Evolutionary conservation across 2,888 invertebrate genomes (phyloP).

Genomic region (Priapulus caudatus): DNA sequence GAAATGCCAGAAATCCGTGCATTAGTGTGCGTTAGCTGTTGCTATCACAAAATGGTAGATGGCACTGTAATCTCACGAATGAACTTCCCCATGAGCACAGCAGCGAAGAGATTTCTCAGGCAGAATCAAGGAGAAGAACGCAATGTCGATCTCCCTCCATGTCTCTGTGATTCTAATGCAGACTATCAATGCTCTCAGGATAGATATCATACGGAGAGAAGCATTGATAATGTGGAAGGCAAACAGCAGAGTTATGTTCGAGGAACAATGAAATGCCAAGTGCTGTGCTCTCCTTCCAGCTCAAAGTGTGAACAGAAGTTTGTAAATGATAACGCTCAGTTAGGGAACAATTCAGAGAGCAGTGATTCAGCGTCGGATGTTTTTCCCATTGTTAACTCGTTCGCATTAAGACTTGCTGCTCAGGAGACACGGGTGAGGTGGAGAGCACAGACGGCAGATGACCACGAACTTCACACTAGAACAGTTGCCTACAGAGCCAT

Average conservation of each 20-base stretch:
- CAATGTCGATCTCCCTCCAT: no score
- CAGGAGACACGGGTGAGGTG: conserved; percentile 9
- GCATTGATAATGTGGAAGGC: no score
- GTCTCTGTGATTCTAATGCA: no score
- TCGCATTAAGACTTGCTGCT: conserved; percentile 6
- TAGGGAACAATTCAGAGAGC: not conserved
- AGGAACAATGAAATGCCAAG: no score
- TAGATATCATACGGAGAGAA: not conserved
- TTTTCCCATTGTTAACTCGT: no score
- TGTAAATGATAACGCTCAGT: no score
- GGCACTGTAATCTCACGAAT: conserved; percentile 21
- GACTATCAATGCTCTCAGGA: no score
- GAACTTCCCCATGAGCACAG: conserved; percentile 29
- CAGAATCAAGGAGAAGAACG: no score
- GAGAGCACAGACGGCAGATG: conserved; percentile 21
- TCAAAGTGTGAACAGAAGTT: no score
- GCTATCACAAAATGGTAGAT: conserved; percentile 33
- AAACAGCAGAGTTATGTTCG: no score
- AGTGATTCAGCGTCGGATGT: not conserved
- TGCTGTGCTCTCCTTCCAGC: no score
- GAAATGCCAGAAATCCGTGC: conserved; percentile 21
- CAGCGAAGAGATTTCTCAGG: conserved; percentile 15
- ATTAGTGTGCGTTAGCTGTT: conserved; percentile 33
- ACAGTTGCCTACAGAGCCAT: conserved; percentile 32
- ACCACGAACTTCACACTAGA: conserved; percentile 26